Evolutionary conservation across 2,888 invertebrate species (phyloP).

Genomic region (Ophion ventricosus): DNA sequence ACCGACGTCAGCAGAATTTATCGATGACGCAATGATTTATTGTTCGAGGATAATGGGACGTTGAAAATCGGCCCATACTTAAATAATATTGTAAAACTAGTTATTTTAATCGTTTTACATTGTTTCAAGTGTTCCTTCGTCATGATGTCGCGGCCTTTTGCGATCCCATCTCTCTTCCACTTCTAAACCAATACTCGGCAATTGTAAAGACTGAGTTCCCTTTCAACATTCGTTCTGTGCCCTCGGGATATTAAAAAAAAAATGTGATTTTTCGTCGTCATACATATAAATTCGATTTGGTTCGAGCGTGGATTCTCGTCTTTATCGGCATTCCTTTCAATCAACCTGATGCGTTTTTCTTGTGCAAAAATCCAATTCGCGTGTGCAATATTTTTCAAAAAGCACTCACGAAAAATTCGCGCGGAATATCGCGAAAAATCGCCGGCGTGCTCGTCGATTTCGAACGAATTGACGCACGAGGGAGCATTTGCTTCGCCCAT

Average conservation of each 20-base stretch:
- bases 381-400: background rate
- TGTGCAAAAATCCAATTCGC: conserved; percentile 1
- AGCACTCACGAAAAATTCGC: background rate
- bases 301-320: background rate
- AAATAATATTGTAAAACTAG: too few species aligned
- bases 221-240: too few species aligned
- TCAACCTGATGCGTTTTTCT: background rate
- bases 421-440: conserved; percentile 10
- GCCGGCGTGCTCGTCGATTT: conserved; percentile 5
- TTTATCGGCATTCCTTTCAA: background rate
- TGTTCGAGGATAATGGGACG: background rate
- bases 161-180: too few species aligned
- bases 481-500: background rate
- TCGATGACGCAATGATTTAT: conserved; percentile 51
- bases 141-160: too few species aligned
- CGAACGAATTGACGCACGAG: background rate
- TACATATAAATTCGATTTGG: background rate
- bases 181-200: too few species aligned
- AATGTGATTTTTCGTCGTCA: too few species aligned
- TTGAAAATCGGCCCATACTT: too few species aligned
- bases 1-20: conserved; percentile 56
- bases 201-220: too few species aligned
- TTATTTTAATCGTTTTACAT: too few species aligned
- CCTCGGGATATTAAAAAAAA: too few species aligned
- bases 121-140: too few species aligned